Conservation (phyloP, 2,797 vertebrate species). For the Channa striata region DNA sequence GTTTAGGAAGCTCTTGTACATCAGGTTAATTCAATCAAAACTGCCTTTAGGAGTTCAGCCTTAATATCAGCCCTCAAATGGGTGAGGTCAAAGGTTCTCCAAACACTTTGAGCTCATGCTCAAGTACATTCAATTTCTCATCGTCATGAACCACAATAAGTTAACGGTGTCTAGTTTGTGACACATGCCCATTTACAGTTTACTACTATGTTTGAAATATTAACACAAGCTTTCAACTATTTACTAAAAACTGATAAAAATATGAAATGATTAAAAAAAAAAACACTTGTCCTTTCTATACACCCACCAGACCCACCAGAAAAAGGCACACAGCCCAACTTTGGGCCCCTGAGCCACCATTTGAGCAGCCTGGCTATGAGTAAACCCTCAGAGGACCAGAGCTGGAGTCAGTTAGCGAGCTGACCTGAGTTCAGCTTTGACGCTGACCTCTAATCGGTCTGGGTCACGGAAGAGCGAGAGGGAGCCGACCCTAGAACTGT, state of each 20-base stretch:
- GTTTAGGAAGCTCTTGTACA: slow-evolving; percentile 41
- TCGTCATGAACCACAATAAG: not conserved
- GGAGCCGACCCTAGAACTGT: slow-evolving; percentile 72
- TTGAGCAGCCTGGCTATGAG: slow-evolving; percentile 24
- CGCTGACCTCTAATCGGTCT: slow-evolving; percentile 60
- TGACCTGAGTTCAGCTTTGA: slow-evolving; percentile 71
- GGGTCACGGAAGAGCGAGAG: slow-evolving; percentile 68
- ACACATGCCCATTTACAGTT: too few species aligned
- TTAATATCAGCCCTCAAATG: not conserved
- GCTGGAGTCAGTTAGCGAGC: slow-evolving; percentile 65
- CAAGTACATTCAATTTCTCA: slow-evolving; percentile 44
- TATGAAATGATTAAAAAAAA: too few species aligned
- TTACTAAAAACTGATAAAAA: too few species aligned
- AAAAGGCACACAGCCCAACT: not conserved
- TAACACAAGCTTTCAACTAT: too few species aligned
- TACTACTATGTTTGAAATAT: too few species aligned
- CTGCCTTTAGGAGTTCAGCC: slow-evolving; percentile 35
- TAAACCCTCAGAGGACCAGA: slow-evolving; percentile 46
- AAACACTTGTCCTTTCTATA: not conserved
- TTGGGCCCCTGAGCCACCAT: slow-evolving; percentile 3
- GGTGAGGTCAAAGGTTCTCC: slow-evolving; percentile 57
- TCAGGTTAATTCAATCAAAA: slow-evolving; percentile 64
- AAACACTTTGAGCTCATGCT: slow-evolving; percentile 48
- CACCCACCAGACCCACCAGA: too few species aligned
- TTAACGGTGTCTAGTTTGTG: too few species aligned